phyloP scores from a whole-genome alignment of 23 tunicate species.

The Phallusia fumigata region DNA sequence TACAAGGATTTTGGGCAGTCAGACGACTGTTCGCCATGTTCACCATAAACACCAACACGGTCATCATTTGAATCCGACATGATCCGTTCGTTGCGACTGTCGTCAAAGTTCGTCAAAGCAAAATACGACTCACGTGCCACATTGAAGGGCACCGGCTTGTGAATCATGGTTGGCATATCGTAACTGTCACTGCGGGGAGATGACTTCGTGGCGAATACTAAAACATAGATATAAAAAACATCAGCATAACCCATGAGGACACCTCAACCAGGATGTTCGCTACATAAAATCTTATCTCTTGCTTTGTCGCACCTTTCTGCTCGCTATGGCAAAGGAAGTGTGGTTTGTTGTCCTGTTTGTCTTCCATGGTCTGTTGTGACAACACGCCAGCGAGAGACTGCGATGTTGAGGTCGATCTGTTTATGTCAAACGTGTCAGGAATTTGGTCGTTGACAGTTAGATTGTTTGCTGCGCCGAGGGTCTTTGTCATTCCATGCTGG shows the following conservation, averaged over 20 bases:
- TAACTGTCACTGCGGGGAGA: not conserved
- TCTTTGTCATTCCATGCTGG: not conserved
- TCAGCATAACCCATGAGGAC: not conserved
- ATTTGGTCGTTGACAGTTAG: not conserved
- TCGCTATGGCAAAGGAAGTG: not conserved
- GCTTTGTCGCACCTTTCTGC: not conserved
- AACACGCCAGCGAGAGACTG: not conserved
- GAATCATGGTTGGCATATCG: not conserved
- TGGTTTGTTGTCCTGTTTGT: not conserved
- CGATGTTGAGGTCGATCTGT: not conserved
- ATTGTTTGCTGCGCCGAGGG: not conserved
- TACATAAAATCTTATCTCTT: not conserved
- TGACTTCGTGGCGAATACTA: not conserved
- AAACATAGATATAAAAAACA: not conserved
- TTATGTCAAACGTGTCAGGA: not conserved
- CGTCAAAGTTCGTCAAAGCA: not conserved
- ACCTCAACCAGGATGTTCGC: not conserved
- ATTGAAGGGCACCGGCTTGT: not conserved
- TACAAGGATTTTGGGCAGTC: too few relatives aligned
- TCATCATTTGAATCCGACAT: not conserved
- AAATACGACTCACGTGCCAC: not conserved
- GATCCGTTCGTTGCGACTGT: not conserved
- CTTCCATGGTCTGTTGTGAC: not conserved
- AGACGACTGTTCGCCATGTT: too few relatives aligned
- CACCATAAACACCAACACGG: too few relatives aligned